phyloP scores from a whole-genome alignment of 2,113 vertebrate species.

The Machaerirhynchus nigripectus region DNA sequence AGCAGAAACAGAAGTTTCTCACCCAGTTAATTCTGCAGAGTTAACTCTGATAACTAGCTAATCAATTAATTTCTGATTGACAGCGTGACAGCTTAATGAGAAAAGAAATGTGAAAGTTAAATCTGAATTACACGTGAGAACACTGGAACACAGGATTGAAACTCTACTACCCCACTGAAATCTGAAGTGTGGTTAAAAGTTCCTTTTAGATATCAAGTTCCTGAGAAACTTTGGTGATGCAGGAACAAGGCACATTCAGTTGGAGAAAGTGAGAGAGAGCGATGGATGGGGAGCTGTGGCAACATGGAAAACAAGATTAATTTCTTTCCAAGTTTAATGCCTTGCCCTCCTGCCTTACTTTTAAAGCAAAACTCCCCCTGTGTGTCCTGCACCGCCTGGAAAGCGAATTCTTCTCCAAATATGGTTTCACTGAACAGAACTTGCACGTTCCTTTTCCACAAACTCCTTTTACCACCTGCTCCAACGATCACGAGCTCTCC shows the following conservation, averaged over 20 bases:
- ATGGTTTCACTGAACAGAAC: constrained; percentile 7
- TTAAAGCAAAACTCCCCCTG: not conserved
- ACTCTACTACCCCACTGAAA: not conserved
- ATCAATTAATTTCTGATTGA: not conserved
- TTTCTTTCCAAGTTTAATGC: not conserved
- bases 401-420: constrained; percentile 46
- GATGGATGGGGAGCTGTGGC: not conserved
- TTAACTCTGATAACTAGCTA: not conserved
- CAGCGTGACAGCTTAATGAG: not conserved
- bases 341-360: not conserved
- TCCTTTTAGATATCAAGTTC: not conserved
- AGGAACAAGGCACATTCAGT: accelerated
- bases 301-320: not conserved
- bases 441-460: not conserved
- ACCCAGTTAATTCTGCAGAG: not conserved
- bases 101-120: not conserved
- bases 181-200: not conserved
- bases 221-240: not conserved
- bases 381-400: not conserved
- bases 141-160: not conserved
- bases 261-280: not conserved
- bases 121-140: not conserved
- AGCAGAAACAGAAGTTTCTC: not conserved
- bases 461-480: constrained; percentile 19
- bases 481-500: not conserved